phyloP scores from a whole-genome alignment of 2,888 invertebrate genomes.

The Deladenus siricidicola region DNA sequence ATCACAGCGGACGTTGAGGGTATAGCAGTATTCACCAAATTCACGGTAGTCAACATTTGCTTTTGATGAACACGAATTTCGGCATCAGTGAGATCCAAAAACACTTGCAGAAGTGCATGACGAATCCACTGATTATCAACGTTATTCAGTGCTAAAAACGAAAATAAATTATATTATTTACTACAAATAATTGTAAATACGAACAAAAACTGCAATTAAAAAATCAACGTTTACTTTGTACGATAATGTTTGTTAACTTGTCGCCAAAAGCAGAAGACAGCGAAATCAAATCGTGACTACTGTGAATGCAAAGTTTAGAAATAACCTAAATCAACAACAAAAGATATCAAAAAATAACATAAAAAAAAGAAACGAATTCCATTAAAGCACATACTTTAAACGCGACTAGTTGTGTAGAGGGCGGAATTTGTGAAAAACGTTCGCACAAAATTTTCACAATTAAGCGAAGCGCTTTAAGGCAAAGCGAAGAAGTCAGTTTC shows the following conservation, averaged over 20 bases:
- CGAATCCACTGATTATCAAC: neutral
- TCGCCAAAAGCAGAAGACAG: neutral
- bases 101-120: neutral
- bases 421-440: neutral
- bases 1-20: no score
- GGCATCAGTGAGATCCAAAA: neutral
- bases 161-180: no score
- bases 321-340: neutral
- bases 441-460: neutral
- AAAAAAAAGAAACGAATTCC: neutral
- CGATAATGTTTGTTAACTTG: no score
- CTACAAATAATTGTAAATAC: no score
- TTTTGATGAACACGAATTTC: neutral
- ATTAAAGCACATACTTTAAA: neutral
- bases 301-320: neutral
- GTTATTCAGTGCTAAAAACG: no score
- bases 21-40: no score
- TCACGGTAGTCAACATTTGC: no score
- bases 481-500: neutral
- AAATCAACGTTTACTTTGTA: neutral
- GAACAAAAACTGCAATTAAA: no score
- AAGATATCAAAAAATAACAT: neutral
- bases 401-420: neutral
- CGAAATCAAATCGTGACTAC: neutral
- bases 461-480: neutral